Conservation (phyloP, 2,797 vertebrate species). For the Pangasius mekongensis region DNA sequence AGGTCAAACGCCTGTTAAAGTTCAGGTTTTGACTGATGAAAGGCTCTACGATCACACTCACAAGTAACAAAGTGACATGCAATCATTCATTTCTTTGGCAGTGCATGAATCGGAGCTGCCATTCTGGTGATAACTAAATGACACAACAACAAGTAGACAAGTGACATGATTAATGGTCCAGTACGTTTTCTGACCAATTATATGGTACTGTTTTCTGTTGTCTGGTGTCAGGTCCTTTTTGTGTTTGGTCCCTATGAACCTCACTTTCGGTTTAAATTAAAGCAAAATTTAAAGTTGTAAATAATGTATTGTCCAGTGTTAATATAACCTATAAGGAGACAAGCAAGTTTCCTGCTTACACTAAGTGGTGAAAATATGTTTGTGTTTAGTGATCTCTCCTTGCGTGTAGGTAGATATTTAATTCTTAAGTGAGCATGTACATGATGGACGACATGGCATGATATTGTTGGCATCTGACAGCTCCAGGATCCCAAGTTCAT, state of each 20-base stretch:
- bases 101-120: neutral
- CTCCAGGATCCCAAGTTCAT: neutral
- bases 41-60: neutral
- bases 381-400: neutral
- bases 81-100: neutral
- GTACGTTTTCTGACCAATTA: neutral
- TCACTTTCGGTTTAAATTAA: neutral
- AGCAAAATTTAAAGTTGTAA: neutral
- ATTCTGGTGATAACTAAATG: slow-evolving; percentile 17
- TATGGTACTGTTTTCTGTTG: neutral
- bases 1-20: neutral
- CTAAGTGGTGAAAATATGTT: neutral
- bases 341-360: neutral
- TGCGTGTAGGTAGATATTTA: neutral
- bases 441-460: neutral
- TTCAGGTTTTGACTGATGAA: neutral
- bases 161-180: slow-evolving; percentile 16
- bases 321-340: neutral
- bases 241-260: neutral
- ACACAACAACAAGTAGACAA: neutral
- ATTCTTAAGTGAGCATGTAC: neutral
- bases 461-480: neutral
- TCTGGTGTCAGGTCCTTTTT: neutral
- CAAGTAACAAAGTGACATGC: neutral
- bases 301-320: neutral